phyloP scores from a whole-genome alignment of 2,888 invertebrate species.

The Watsonalla binaria region DNA sequence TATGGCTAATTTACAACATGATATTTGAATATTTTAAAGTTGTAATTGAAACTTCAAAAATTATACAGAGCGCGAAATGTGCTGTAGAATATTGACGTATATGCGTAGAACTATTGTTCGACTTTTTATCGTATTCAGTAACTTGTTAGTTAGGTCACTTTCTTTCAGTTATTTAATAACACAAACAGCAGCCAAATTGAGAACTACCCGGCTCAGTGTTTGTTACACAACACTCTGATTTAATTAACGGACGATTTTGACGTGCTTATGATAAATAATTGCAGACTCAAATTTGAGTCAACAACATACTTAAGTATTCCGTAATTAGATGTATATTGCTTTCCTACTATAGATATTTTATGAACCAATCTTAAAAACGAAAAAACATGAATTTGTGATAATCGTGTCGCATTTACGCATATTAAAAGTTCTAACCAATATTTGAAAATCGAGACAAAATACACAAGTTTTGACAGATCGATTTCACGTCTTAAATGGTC shows the following conservation, averaged over 20 bases:
- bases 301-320: neutral
- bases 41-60: conserved; percentile 16
- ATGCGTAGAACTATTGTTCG: too few relatives aligned
- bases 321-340: neutral
- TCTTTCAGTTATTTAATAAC: conserved; percentile 16
- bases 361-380: too few relatives aligned
- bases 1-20: conserved; percentile 16
- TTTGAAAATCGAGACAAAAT: too few relatives aligned
- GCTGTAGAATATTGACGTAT: too few relatives aligned
- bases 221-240: conserved; percentile 4
- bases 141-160: conserved; percentile 7
- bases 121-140: neutral
- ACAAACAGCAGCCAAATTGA: conserved; percentile 1
- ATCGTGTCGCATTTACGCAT: too few relatives aligned
- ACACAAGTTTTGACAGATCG: too few relatives aligned
- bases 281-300: conserved; percentile 1
- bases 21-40: conserved; percentile 15
- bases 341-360: neutral
- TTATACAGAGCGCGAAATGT: conserved; percentile 19
- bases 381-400: too few relatives aligned
- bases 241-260: conserved; percentile 1
- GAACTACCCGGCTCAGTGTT: conserved; percentile 4
- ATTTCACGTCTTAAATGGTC: too few relatives aligned
- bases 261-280: conserved; percentile 5
- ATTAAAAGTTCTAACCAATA: too few relatives aligned